These are phyloP conservation scores for Drosophila villosipedis DNA, from an alignment of 2,888 invertebrate genomes.

Conservation along the genomic window DNA sequence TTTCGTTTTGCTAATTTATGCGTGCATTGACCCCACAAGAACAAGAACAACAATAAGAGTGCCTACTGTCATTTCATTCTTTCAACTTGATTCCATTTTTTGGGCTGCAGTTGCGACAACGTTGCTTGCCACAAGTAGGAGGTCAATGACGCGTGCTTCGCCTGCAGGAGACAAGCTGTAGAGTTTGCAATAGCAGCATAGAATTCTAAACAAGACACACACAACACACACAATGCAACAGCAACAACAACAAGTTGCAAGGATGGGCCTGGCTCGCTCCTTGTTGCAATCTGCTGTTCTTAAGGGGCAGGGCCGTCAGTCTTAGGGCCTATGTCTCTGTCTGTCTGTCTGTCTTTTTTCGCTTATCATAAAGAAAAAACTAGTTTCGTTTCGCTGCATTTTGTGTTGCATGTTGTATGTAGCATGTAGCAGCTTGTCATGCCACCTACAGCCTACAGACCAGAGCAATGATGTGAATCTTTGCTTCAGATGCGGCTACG, in stretches of 20 bases:
- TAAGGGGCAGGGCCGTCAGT: conserved; percentile 40
- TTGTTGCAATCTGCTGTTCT: conserved; percentile 26
- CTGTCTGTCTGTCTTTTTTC: conserved; percentile 19
- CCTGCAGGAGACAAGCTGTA: conserved; percentile 44
- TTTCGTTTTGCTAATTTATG: conserved; percentile 59
- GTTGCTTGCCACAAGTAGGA: conserved; percentile 21
- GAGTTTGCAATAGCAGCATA: conserved; percentile 39
- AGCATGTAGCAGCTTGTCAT: conserved; percentile 49
- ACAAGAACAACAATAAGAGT: background rate
- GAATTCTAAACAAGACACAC: conserved; percentile 34
- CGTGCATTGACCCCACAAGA: conserved; percentile 57
- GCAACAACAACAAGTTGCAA: conserved; percentile 27
- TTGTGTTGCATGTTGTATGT: conserved; percentile 39
- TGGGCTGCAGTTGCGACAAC: conserved; percentile 1
- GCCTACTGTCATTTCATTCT: conserved; percentile 50
- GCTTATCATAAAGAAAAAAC: conserved; percentile 67
- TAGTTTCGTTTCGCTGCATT: conserved; percentile 67
- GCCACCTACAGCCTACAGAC: conserved; percentile 53
- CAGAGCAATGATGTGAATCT: conserved; percentile 26
- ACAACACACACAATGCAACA: conserved; percentile 30
- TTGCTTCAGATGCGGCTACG: conserved; percentile 29
- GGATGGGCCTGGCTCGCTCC: conserved; percentile 47
- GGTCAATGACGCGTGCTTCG: conserved; percentile 66
- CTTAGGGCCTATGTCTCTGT: conserved; percentile 33
- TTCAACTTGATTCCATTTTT: conserved; percentile 57